Evolutionary conservation across 2,888 invertebrate genomes (phyloP).

Genomic region (Ectropis crepuscularia): DNA sequence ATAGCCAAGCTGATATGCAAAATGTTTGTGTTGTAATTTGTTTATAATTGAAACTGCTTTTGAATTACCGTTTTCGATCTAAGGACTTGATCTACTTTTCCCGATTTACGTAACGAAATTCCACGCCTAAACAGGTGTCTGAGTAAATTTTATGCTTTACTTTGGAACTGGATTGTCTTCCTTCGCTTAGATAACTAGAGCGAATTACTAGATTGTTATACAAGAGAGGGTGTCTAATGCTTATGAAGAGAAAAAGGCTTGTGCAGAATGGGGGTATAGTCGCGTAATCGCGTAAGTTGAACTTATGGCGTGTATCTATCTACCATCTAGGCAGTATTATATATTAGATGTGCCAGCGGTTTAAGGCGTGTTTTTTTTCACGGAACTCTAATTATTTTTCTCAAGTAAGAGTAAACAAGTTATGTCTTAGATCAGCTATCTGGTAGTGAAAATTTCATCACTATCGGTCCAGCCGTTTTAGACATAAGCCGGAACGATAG

Average conservation of each 20-base stretch:
- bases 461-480: too few relatives aligned
- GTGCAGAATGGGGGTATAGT: background rate
- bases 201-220: constrained; percentile 22
- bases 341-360: too few relatives aligned
- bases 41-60: constrained; percentile 40
- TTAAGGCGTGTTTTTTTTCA: too few relatives aligned
- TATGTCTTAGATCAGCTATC: too few relatives aligned
- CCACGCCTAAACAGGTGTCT: constrained; percentile 37
- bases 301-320: background rate
- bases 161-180: constrained; percentile 32
- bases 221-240: constrained; percentile 15
- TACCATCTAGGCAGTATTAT: background rate
- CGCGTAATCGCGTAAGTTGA: background rate
- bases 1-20: constrained; percentile 13
- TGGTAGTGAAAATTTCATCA: too few relatives aligned
- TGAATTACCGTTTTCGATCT: constrained; percentile 52
- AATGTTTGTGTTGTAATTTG: constrained; percentile 33
- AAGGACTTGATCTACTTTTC: constrained; percentile 59
- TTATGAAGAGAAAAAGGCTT: constrained; percentile 10
- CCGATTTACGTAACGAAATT: constrained; percentile 35
- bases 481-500: too few relatives aligned
- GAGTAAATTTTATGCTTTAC: constrained; percentile 24
- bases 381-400: too few relatives aligned
- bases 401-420: too few relatives aligned
- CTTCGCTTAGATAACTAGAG: constrained; percentile 25